phyloP scores from a whole-genome alignment of 2,113 vertebrate species.

The Notechis scutatus region DNA sequence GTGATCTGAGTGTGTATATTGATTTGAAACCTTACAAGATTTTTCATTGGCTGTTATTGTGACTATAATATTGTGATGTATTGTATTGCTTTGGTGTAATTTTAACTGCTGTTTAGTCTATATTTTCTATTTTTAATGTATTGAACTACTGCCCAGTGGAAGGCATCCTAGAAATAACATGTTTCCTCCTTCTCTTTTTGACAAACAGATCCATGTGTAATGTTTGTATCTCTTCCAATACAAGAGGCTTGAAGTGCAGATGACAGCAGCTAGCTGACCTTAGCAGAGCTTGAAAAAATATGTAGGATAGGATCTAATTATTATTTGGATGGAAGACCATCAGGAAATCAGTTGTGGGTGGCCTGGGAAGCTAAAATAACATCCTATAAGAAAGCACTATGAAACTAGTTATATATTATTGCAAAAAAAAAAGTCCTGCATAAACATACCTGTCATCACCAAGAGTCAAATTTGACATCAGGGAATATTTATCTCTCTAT shows the following conservation, averaged over 20 bases:
- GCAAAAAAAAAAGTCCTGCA: neutral
- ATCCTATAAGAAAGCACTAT: neutral
- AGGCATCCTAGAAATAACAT: neutral
- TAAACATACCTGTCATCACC: neutral
- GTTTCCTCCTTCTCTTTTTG: neutral
- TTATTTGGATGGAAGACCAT: neutral
- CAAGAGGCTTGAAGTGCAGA: neutral
- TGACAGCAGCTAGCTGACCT: neutral
- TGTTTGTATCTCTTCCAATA: neutral
- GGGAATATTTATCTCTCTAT: neutral
- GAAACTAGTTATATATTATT: neutral
- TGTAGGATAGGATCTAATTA: neutral
- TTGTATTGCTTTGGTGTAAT: neutral
- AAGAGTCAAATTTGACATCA: neutral
- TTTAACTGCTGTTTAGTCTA: neutral
- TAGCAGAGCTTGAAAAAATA: neutral
- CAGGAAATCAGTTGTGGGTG: neutral
- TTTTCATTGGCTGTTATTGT: neutral
- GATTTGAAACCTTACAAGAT: neutral
- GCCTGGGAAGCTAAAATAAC: neutral
- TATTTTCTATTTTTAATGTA: neutral
- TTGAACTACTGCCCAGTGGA: neutral
- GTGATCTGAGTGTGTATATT: neutral
- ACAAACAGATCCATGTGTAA: neutral
- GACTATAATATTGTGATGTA: neutral